Evolutionary conservation across 2,113 vertebrate genomes (phyloP).

Genomic region (Ctenomys sociabilis): DNA sequence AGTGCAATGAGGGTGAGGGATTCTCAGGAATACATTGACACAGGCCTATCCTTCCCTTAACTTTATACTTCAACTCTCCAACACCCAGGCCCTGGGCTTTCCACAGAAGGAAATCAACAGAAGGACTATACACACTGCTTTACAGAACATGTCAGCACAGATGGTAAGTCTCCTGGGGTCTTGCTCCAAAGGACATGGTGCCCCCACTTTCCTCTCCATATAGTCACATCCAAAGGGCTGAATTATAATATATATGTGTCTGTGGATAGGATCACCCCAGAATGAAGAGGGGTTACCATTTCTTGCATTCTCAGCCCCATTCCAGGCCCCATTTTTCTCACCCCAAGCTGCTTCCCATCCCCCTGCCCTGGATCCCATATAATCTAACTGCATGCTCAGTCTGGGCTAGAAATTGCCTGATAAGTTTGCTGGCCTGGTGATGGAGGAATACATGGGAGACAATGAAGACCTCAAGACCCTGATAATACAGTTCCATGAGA

Average conservation of each 20-base stretch:
- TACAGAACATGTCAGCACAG: fast-evolving
- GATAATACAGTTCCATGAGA: not conserved
- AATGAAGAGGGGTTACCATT: no score
- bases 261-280: not conserved
- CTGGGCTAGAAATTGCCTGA: not conserved
- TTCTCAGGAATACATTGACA: not conserved
- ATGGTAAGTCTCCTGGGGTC: constrained; percentile 18
- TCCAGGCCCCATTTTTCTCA: not conserved
- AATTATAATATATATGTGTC: not conserved
- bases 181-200: not conserved
- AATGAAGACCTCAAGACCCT: not conserved
- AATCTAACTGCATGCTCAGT: not conserved
- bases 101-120: constrained; percentile 62
- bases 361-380: not conserved
- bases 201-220: not conserved
- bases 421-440: not conserved
- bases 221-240: not conserved
- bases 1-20: not conserved
- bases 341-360: not conserved
- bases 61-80: not conserved
- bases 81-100: constrained; percentile 49
- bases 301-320: not conserved
- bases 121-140: not conserved
- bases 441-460: not conserved
- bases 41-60: not conserved